These are phyloP conservation scores for Fopius arisanus DNA, from an alignment of 1,140 invertebrate species.

Conservation along the genomic window DNA sequence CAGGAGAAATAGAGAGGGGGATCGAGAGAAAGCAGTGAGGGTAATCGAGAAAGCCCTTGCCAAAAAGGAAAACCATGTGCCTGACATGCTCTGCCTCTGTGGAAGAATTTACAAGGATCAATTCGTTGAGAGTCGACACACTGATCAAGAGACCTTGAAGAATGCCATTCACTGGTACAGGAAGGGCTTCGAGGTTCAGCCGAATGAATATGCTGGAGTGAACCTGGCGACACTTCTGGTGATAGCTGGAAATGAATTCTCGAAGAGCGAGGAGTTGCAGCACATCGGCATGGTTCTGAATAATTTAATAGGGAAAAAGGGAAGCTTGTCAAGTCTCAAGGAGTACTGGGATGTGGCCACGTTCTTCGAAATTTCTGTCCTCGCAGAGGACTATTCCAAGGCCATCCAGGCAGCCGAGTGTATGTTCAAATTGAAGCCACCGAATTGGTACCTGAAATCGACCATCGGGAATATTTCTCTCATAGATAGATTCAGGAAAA, in stretches of 20 bases:
- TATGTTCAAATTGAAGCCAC: slow-evolving; percentile 99
- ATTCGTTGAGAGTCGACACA: slow-evolving; percentile 95
- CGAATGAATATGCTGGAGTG: slow-evolving; percentile 99
- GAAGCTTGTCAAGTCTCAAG: slow-evolving; percentile 88
- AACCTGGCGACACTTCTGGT: slow-evolving; percentile 97
- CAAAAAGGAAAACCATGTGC: slow-evolving; percentile 92
- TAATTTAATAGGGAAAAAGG: slow-evolving; percentile 98
- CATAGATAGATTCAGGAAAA: slow-evolving; percentile 92
- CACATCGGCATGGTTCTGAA: slow-evolving; percentile 94
- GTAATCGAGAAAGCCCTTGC: slow-evolving; percentile 91
- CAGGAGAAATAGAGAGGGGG: slow-evolving; percentile 91
- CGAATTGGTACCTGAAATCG: slow-evolving; percentile 98
- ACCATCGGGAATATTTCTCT: slow-evolving; percentile 97
- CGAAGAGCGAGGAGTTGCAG: slow-evolving; percentile 88
- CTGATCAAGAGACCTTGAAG: slow-evolving; percentile 86
- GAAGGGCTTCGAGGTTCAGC: slow-evolving; percentile 97
- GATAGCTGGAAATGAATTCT: slow-evolving; percentile 96
- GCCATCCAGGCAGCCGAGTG: slow-evolving; percentile 97
- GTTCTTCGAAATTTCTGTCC: slow-evolving; percentile 98
- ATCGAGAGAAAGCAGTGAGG: slow-evolving; percentile 90
- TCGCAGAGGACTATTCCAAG: slow-evolving; percentile 97
- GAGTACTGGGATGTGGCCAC: slow-evolving; percentile 99
- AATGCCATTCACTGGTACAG: slow-evolving; percentile 98
- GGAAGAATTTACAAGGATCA: slow-evolving; percentile 99
- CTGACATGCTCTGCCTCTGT: slow-evolving; percentile 98